A percentile compares a stretch with the other conserved stretches of the same genome.
Conservation (phyloP, 2,797 vertebrate species). For the Cuniculus paca region DNA sequence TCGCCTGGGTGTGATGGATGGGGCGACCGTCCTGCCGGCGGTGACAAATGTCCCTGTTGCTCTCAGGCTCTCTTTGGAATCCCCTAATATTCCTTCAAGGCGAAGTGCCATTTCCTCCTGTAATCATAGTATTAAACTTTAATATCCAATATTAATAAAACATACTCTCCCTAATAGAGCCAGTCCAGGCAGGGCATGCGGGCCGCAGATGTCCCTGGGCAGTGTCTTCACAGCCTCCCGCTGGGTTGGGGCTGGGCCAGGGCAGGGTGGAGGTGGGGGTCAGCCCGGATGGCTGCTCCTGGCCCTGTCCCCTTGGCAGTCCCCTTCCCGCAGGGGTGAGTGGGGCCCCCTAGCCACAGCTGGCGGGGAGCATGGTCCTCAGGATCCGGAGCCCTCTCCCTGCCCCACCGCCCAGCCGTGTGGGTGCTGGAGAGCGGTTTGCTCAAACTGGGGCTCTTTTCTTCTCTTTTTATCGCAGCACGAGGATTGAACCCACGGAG, state of each 20-base stretch:
- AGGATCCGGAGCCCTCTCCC: neutral
- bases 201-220: neutral
- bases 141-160: conserved; percentile 85
- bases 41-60: conserved; percentile 80
- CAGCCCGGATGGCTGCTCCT: fast-evolving
- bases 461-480: neutral
- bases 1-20: neutral
- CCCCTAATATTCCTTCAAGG: conserved; percentile 81
- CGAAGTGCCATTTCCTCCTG: conserved; percentile 84
- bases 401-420: fast-evolving
- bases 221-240: conserved; percentile 16
- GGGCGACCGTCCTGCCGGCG: neutral
- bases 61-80: conserved; percentile 53
- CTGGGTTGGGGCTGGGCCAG: neutral
- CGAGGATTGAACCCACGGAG: neutral
- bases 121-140: conserved; percentile 89
- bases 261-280: neutral
- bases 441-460: neutral
- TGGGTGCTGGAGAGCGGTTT: fast-evolving
- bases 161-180: conserved; percentile 75
- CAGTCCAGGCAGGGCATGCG: neutral
- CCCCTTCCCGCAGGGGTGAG: fast-evolving
- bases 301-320: no score
- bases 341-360: fast-evolving
- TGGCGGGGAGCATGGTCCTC: fast-evolving